Conservation (phyloP, 2,888 invertebrate genomes). For the Rapana venosa region DNA sequence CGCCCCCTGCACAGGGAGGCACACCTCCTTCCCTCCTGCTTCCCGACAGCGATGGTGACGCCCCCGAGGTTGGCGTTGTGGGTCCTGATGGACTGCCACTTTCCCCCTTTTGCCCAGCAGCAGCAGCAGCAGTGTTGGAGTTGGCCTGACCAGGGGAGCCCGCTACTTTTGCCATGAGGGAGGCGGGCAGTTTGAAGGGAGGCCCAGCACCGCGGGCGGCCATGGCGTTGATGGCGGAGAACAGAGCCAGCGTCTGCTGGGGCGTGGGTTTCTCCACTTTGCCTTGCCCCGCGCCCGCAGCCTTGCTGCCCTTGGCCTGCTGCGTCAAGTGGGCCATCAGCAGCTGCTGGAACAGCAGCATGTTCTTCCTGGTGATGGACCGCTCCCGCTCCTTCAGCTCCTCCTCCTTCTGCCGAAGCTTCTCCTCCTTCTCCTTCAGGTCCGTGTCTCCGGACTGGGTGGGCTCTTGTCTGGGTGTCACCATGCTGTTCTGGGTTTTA, state of each 20-base stretch:
- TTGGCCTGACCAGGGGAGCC: background rate
- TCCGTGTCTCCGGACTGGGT: background rate
- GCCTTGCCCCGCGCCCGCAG: background rate
- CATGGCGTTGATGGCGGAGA: background rate
- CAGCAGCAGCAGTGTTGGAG: background rate
- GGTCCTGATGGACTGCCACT: too few species aligned
- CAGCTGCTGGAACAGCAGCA: conserved; percentile 27
- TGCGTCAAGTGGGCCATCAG: conserved; percentile 8
- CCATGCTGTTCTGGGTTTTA: background rate
- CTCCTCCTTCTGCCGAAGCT: conserved; percentile 20
- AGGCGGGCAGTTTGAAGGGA: background rate
- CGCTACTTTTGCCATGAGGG: background rate
- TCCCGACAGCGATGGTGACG: too few species aligned
- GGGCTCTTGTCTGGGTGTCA: too few species aligned
- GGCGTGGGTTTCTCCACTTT: background rate
- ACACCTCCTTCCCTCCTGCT: too few species aligned
- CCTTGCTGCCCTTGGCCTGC: background rate
- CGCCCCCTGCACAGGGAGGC: background rate
- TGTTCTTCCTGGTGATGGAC: conserved; percentile 36
- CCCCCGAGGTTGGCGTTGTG: too few species aligned
- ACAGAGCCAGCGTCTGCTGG: conserved; percentile 22
- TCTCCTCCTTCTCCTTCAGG: conserved; percentile 7
- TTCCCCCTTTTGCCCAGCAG: background rate
- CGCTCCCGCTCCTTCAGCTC: conserved; percentile 38
- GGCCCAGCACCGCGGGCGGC: background rate